Base-by-base conservation (phyloP, 2,797 vertebrate genomes). In the Nasua narica region DNA sequence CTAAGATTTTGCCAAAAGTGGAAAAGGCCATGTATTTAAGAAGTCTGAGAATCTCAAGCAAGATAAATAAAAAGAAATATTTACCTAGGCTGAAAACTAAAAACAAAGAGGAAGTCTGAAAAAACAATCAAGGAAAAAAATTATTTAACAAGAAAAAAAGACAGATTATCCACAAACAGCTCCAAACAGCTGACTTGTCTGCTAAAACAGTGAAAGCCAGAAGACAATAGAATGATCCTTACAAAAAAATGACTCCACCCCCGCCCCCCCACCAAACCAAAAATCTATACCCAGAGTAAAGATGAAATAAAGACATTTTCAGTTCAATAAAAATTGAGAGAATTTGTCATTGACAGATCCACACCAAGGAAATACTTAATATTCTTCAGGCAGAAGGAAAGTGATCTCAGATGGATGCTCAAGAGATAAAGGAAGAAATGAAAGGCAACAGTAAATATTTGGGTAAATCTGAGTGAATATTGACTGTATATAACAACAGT, bases 81-180 rank as follows among this genome's bases (percentile, higher is more conserved):
- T 90, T 79, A 90, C 32, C 19, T 81, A 37, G 37, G 13, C 82
- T 94, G 48, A 69, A 82, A 93, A 76, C 46, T 54, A 77, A 46
- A 96, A 54, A 87, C n/a, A 86, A 72, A 86, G 19, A 81, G 32
- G 60, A 52, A 83, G 52, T 87, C 50, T 83, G 92, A 82, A 91
- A 91, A 87, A 82, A 5, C 27, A 46, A 16, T 52, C 40, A 87
- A 76, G 4, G 25, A 15, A 48, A 29, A 54, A 85, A 67, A 19
- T 72, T 78, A 54, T 46, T 23, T 82, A 82, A 35, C 35, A 74
- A 74, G 54, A n/a, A n/a, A 60, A 65, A 76, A 86, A 81, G 67
- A 58, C 43, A 83, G 32, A 48, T 89, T 65, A 77, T 48, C 74
- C 67, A 13, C 5, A 76, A 69, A 65, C 23, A 69, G 37, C 29